phyloP scores from a whole-genome alignment of 1,140 invertebrate species.

The Orussus abietinus region DNA sequence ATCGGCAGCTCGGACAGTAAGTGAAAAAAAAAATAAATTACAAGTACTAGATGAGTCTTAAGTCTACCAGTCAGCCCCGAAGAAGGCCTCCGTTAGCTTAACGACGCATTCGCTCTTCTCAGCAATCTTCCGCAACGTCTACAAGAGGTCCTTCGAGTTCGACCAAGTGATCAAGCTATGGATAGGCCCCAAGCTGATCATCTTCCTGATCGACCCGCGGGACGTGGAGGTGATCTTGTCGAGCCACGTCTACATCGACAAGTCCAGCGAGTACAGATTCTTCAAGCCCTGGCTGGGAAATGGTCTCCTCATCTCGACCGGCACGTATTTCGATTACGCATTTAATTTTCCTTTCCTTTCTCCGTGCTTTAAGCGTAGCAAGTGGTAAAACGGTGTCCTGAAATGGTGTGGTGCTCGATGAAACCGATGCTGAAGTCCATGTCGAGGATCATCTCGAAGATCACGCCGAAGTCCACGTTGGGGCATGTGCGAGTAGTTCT shows the following conservation, averaged over 20 bases:
- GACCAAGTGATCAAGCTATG: slow-evolving; percentile 64
- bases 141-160: slow-evolving; percentile 57
- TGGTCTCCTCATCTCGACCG: slow-evolving; percentile 70
- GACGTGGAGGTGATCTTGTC: slow-evolving; percentile 72
- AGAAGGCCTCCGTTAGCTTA: neutral
- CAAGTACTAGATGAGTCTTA: too few relatives aligned
- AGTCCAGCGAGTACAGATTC: slow-evolving; percentile 67
- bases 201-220: slow-evolving; percentile 69
- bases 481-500: too few relatives aligned
- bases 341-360: too few relatives aligned
- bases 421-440: too few relatives aligned
- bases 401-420: too few relatives aligned
- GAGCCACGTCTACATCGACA: slow-evolving; percentile 72
- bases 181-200: slow-evolving; percentile 68
- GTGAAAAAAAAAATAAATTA: too few relatives aligned
- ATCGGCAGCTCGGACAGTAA: slow-evolving; percentile 63
- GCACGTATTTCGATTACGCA: too few relatives aligned
- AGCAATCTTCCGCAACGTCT: slow-evolving; percentile 67
- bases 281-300: slow-evolving; percentile 74
- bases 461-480: too few relatives aligned
- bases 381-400: too few relatives aligned
- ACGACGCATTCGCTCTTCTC: slow-evolving; percentile 17
- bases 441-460: too few relatives aligned
- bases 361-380: too few relatives aligned
- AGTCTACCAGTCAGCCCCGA: too few relatives aligned